These are phyloP conservation scores for Epizoanthus stellaris DNA, from an alignment of 92 coral and sea anemone species.

Conservation along the genomic window DNA sequence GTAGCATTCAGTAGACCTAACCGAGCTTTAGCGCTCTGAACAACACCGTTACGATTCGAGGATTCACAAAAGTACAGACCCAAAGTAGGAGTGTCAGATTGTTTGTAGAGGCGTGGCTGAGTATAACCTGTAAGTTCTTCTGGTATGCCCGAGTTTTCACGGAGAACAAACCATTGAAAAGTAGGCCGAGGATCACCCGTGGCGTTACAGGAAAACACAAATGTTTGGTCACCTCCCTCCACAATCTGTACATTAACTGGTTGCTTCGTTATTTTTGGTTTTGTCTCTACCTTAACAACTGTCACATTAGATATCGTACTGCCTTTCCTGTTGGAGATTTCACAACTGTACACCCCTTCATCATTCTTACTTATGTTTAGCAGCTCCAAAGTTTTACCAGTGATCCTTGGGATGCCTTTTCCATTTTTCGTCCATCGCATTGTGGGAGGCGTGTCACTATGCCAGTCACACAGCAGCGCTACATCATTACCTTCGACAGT, in stretches of 20 bases:
- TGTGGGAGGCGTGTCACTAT: slow-evolving; percentile 31
- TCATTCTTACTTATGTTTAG: slow-evolving; percentile 38
- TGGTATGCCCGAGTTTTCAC: slow-evolving; percentile 20
- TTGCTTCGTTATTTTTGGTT: slow-evolving; percentile 49
- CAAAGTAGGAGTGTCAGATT: background rate
- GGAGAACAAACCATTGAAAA: slow-evolving; percentile 59
- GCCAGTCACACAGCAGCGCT: slow-evolving; percentile 25
- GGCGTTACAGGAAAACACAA: slow-evolving; percentile 45
- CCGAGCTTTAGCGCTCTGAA: slow-evolving; percentile 55
- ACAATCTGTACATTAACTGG: slow-evolving; percentile 26
- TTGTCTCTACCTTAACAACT: slow-evolving; percentile 47
- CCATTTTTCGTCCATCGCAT: slow-evolving; percentile 53
- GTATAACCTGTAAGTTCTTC: slow-evolving; percentile 28
- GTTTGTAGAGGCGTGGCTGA: slow-evolving; percentile 10
- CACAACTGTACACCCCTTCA: slow-evolving; percentile 58
- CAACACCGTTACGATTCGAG: slow-evolving; percentile 35
- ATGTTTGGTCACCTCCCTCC: slow-evolving; percentile 27
- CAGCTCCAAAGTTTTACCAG: slow-evolving; percentile 24
- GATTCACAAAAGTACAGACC: slow-evolving; percentile 60
- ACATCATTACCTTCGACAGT: slow-evolving; percentile 22
- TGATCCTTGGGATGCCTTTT: slow-evolving; percentile 10
- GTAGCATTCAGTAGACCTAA: slow-evolving; percentile 36
- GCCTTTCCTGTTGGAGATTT: slow-evolving; percentile 57
- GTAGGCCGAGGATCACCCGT: slow-evolving; percentile 54
- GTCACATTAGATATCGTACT: slow-evolving; percentile 48